Base-by-base conservation (phyloP, 1,140 invertebrate species). In the Atopsyche davidsoni region DNA sequence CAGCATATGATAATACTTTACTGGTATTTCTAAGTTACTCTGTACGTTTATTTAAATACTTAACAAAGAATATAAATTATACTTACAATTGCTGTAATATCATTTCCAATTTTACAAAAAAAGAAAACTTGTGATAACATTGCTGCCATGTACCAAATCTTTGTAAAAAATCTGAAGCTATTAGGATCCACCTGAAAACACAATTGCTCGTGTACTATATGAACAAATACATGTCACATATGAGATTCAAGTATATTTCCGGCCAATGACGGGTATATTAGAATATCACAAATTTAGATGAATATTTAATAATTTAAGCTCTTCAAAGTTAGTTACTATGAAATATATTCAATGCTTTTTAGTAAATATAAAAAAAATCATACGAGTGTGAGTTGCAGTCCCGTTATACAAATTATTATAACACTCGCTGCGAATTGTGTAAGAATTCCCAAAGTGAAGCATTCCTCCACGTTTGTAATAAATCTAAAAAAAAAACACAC, bases 81-180 rank as follows among this genome's bases (percentile, higher is more conserved):
- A 36, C 43, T 49, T 52, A 64, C 61, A 46, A 64, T 52, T 38
- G 54, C 28, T 24, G 55, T 46, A 41, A 67, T 55, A 31, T 63
- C 55, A 42, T 62, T 62, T 31, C 64, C 64, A 46, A 56, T 61
- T 31, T 59, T 56, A 47, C 64, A 66, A 41, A 63, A 63, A 13
- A 63, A 55, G 58, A 64, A 64, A 46, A 66, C 46, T 60, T 66
- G 58, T 4, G 46, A 45, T 24, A 66, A 4, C 57, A 67, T 65
- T 14, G 56, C 58, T 6, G 46, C 32, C 10, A 60, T 44, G 36
- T 64, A 64, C 0, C 48, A 36, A 17, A 47, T 21, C 25, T 60
- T 45, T 11, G 57, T 48, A 2, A 45, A 18, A 47, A 59, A 60
- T 40, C 59, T 57, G 9, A 59, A 28, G 48, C 53, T 60, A 1